These are phyloP conservation scores for Trachelus troglodyta DNA, from an alignment of 2,888 invertebrate species.

Conservation along the genomic window DNA sequence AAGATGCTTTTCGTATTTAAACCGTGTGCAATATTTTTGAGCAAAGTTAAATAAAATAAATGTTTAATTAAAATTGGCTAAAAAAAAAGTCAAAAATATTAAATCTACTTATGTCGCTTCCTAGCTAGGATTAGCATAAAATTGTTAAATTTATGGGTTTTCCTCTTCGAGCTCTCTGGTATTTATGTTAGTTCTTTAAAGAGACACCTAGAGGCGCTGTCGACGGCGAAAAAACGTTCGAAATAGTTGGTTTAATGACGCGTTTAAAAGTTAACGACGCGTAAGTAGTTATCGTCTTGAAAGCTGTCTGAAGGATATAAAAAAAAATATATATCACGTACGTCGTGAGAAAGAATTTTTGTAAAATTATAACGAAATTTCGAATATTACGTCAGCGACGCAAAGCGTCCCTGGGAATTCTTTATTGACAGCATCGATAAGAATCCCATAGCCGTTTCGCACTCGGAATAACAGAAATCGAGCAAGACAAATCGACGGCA, in stretches of 20 bases:
- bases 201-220: background rate
- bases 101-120: background rate
- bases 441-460: background rate
- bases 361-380: background rate
- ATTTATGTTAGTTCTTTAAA: background rate
- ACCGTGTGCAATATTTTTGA: too few species aligned
- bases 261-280: background rate
- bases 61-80: too few species aligned
- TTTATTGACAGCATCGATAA: background rate
- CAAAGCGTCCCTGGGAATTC: background rate
- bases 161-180: background rate
- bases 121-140: background rate
- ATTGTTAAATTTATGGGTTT: background rate
- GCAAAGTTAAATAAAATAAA: too few species aligned
- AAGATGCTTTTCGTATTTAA: background rate
- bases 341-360: background rate
- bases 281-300: background rate
- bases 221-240: background rate
- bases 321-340: background rate
- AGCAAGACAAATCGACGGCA: conserved; percentile 47
- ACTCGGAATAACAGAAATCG: conserved; percentile 3
- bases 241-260: background rate
- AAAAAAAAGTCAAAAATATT: background rate
- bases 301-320: background rate
- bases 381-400: background rate